Evolutionary conservation across 2,113 vertebrate species (phyloP), one percentile per base, ranked within the genome.

Genomic region (Fregetta grallaria): DNA sequence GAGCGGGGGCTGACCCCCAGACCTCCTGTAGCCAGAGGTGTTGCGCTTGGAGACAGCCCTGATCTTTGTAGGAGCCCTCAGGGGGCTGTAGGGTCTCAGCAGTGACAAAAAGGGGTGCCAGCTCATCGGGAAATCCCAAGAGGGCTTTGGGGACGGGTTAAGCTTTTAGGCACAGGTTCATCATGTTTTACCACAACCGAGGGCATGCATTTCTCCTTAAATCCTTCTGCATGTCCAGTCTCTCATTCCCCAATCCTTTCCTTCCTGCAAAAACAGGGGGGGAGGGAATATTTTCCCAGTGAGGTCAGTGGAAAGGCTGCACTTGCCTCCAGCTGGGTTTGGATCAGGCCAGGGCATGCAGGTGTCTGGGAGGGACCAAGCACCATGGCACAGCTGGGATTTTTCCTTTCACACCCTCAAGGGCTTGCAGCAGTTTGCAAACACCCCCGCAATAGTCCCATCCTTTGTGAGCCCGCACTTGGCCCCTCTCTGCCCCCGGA

Each of bases 271-370:
- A 95, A 89, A 16, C 76, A 30, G 15, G 13, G 47, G 59, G 42
- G 49, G 67, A 68, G 73, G 45, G 80, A 75, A 75, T 93, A 19
- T 81, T 92, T 94, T 16, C 61, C 86, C 67, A 15, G 49, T 95
- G 94, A 97, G 59, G 58, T 94, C 94, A 95, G 65, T 52, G 86
- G 80, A 87, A 94, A 88, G 88, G 68, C 85, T 93, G 58, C 47
- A 14, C 62, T 90, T 65, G 90, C 50, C 83, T 95, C 52, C 90
- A 78, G 86, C 92, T 93, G 95, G 84, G 66, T 27, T 71, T n/a
- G 56, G 70, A 56, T 68, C 30, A 21, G 92, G 36, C 71, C n/a
- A 36, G 49, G 22, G 56, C 5, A 0, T 36, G 68, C 95, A 97
- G 96, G 92, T 96, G 94, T 44, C 80, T 0, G 2, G 53, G 56